Evolutionary conservation across 2,888 invertebrate genomes (phyloP), one percentile per base, ranked within the genome.

Genomic region (Dexiosoma caninum): DNA sequence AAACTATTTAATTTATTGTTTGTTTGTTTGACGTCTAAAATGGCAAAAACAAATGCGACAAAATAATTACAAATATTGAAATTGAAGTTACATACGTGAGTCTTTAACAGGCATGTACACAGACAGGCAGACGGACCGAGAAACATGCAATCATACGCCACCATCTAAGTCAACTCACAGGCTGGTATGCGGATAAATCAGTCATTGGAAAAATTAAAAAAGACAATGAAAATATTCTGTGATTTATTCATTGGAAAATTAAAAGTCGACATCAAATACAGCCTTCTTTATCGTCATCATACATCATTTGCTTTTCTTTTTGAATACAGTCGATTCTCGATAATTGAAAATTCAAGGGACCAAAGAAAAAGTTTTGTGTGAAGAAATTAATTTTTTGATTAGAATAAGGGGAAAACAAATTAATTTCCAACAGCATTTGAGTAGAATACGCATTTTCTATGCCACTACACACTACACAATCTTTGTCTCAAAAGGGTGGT

Each of bases 21-120:
- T 57, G 49, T 59, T 23, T 53, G 42, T 55, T 66, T 57, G 49
- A 62, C 67, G 72, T 77, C 62, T 64, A 35, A 69, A 72, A 49
- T 55, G 30, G 1, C 60, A 57, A 60, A n/a, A 80, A 72, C 30
- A 35, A 76, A 71, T 71, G 53, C 72, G 80, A 81, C 72, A 72
- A 72, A 55, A 77, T 75, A 76, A 80, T 71, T 53, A 76, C 53
- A 80, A 75, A 66, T 76, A 76, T 76, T 67, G 44, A 23, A 23
- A 59, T 42, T 67, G 51, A 59, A 66, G 59, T 75, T 30, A n/a
- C 42, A 44, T 69, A 44, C 51, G 67, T 67, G 60, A 14, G 35
- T 27, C 21, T 44, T 42, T n/a, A 21, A 21, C 8, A 30, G 30
- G 32, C 10, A 12, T 9, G 32, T 21, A 14, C 14, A 8, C 35